These are phyloP conservation scores for Drosophila phalerata DNA, from an alignment of 2,888 invertebrate genomes.

Conservation along the genomic window DNA sequence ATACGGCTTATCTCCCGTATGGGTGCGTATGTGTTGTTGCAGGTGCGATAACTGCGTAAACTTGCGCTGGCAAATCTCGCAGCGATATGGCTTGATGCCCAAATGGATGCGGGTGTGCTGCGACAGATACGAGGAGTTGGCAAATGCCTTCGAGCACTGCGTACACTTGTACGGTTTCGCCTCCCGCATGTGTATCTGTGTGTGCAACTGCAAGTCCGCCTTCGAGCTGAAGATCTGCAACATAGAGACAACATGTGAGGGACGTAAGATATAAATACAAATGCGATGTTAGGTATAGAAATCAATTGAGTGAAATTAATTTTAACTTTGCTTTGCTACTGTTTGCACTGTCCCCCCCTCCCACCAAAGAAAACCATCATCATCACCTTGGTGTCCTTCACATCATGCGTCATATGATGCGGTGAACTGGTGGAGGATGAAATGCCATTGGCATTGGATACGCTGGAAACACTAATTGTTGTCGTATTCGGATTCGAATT, in stretches of 20 bases:
- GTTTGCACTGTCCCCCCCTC: neutral
- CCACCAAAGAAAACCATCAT: neutral
- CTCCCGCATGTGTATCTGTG: conserved; percentile 99
- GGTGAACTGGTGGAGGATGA: conserved; percentile 84
- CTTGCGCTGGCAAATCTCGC: conserved; percentile 98
- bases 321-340: conserved; percentile 1
- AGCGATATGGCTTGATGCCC: conserved; percentile 99
- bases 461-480: conserved; percentile 42
- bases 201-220: conserved; percentile 98
- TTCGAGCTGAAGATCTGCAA: conserved; percentile 98
- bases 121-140: conserved; percentile 99
- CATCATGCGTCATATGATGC: conserved; percentile 81
- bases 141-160: conserved; percentile 99
- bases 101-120: conserved; percentile 99
- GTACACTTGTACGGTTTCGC: conserved; percentile 99
- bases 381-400: conserved; percentile 84
- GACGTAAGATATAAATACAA: neutral
- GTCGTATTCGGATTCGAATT: conserved; percentile 27
- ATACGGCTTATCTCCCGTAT: conserved; percentile 99
- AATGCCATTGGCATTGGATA: conserved; percentile 67
- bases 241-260: conserved; percentile 5
- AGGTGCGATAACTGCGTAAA: conserved; percentile 99
- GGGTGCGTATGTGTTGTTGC: conserved; percentile 99
- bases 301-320: neutral
- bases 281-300: neutral